A percentile compares a stretch with the other conserved stretches of the same genome.
phyloP scores from a whole-genome alignment of 2,113 vertebrate species.

The Chitala chitala region DNA sequence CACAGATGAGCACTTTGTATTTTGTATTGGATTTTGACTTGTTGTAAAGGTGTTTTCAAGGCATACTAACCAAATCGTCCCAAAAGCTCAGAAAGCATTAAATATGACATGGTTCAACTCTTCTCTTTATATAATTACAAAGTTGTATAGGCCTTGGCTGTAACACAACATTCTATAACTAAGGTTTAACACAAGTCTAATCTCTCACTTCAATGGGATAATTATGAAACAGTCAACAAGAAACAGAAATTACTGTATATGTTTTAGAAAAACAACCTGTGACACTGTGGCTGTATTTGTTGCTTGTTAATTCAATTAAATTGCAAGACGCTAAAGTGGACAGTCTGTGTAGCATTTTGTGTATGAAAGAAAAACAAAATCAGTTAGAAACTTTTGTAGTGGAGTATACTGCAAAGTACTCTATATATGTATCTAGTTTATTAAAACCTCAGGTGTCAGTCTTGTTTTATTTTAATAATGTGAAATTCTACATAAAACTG shows the following conservation, averaged over 20 bases:
- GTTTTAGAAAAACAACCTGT: conserved; percentile 11
- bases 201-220: conserved; percentile 17
- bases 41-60: not conserved
- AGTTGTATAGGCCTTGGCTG: not conserved
- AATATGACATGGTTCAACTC: not conserved
- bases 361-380: too few species aligned
- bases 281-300: conserved; percentile 8
- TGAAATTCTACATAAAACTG: too few species aligned
- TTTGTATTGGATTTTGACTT: not conserved
- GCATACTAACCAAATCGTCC: not conserved
- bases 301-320: conserved; percentile 11
- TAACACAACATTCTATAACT: not conserved
- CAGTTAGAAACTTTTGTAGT: too few species aligned
- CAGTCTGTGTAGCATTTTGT: not conserved
- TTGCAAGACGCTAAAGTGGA: not conserved
- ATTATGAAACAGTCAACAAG: not conserved
- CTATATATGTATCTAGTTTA: too few species aligned
- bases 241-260: conserved; percentile 8
- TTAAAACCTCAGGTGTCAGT: too few species aligned
- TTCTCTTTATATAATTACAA: conserved; percentile 8
- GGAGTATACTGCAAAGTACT: too few species aligned
- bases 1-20: not conserved
- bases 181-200: conserved; percentile 7
- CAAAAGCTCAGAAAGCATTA: not conserved
- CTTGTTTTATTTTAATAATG: too few species aligned